These are phyloP conservation scores for Stomatorhinus walkeri DNA, from an alignment of 2,797 vertebrate genomes.

Conservation along the genomic window DNA sequence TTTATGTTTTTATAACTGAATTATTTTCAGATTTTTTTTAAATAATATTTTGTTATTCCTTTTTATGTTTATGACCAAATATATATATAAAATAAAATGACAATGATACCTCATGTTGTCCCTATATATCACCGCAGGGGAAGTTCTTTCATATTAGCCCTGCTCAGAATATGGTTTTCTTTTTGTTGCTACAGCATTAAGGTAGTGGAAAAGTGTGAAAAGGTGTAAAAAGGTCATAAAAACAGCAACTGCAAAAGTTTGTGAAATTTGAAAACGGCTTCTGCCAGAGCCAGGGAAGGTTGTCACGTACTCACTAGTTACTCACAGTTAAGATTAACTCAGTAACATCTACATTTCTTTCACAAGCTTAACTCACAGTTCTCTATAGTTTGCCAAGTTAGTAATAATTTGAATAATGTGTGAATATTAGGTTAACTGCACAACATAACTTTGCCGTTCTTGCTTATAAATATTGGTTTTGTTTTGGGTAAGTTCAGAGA, in stretches of 20 bases:
- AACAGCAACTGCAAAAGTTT: not conserved
- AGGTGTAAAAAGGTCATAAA: not conserved
- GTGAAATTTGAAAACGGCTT: not conserved
- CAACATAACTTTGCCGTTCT: not conserved
- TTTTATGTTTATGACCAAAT: not conserved
- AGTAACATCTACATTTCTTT: not conserved
- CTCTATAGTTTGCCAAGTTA: not conserved
- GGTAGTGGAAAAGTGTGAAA: not conserved
- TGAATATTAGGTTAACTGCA: not conserved
- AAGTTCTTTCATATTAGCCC: not conserved
- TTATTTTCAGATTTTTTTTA: not conserved
- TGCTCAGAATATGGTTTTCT: not conserved
- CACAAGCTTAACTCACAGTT: not conserved
- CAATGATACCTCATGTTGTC: not conserved
- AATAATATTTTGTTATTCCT: not conserved
- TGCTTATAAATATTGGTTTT: not conserved
- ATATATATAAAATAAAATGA: not conserved
- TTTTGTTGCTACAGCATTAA: not conserved
- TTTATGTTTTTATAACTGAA: not conserved
- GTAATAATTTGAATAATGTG: not conserved
- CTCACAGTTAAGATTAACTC: not conserved
- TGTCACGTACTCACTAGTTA: not conserved
- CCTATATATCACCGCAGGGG: not conserved
- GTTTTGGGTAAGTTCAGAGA: not conserved
- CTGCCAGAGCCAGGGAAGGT: not conserved